Base-by-base conservation (phyloP, 1,140 invertebrate genomes). In the Tetramorium simillimum region DNA sequence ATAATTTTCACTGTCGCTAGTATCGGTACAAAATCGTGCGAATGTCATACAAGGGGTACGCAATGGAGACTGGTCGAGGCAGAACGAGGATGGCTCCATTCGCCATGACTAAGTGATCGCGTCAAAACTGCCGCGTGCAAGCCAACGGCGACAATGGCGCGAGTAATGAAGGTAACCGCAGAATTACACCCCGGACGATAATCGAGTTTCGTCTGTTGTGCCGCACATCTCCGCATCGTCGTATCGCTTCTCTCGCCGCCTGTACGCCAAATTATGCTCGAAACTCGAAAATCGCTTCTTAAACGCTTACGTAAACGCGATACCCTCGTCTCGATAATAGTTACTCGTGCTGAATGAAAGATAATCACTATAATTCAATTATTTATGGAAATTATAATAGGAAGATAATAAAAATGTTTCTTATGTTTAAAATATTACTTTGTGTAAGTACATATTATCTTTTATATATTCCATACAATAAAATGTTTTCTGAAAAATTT, bases 141-240 rank as follows among this genome's bases (percentile, higher is more conserved):
- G 58, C 60, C 62, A 46, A 21, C 82, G 78, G 58, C 53, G 75
- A 88, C 89, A 90, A 90, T 76, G 63, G 51, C 56, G 24, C 56
- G 46, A 89, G 81, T 91, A 91, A 91, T 85, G 89, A 91, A 87
- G 84, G 73, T 85, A 91, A 91, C 90, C 89, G 77, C 53, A 28
- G 46, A 90, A 91, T 91, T 91, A 87, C 65, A 89, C 75, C 14
- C 51, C 51, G 56, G 78, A 78, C 18, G 85, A 90, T 91, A 91
- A 90, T 91, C 86, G 86, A 78, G 63, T 89, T 89, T 86, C 70
- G 85, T 56, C 67, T 85, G 67, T 88, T 84, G 63, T 46, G 49
- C 5, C 24, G 67, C 67, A 53, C 24, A 62, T 28, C 46, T 51
- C 37, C 37, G 46, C 18, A 24, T 28, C 56, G 40, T 84, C 53